phyloP scores from a whole-genome alignment of 53 echinoderm and acorn worm species.

The Stichopus horrens region DNA sequence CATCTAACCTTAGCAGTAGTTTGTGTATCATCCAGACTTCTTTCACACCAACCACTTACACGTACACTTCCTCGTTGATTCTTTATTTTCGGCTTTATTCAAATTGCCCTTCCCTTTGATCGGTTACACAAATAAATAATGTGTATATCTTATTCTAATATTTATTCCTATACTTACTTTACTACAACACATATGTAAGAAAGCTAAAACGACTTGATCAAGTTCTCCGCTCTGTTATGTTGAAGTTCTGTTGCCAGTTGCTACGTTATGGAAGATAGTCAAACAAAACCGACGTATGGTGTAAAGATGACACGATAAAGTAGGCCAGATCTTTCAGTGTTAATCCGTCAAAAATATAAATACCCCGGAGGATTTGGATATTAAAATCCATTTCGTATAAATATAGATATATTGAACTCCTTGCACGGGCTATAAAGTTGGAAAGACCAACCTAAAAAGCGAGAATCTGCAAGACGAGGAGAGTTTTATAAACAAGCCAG shows the following conservation, averaged over 20 bases:
- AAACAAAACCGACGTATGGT: too few relatives aligned
- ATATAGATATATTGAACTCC: not conserved
- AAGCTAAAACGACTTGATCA: not conserved
- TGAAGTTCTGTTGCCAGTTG: too few relatives aligned
- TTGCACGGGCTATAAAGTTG: not conserved
- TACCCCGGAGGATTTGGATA: not conserved
- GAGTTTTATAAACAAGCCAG: slow-evolving; percentile 5
- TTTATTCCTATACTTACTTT: not conserved
- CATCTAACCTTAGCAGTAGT: too few relatives aligned
- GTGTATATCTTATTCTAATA: not conserved
- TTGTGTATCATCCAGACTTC: too few relatives aligned
- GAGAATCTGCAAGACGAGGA: not conserved
- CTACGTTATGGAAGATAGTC: too few relatives aligned
- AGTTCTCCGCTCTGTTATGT: not conserved
- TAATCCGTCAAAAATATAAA: not conserved
- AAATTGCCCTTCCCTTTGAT: too few relatives aligned
- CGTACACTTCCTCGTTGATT: too few relatives aligned
- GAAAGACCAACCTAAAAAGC: not conserved
- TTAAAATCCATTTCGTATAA: not conserved
- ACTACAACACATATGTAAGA: not conserved
- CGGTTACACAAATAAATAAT: not conserved
- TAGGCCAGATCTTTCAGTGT: not conserved
- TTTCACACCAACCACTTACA: too few relatives aligned
- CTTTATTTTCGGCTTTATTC: too few relatives aligned
- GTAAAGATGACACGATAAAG: not conserved